Conservation (phyloP, 1,140 invertebrate species). For the Camponotus vicinus region DNA sequence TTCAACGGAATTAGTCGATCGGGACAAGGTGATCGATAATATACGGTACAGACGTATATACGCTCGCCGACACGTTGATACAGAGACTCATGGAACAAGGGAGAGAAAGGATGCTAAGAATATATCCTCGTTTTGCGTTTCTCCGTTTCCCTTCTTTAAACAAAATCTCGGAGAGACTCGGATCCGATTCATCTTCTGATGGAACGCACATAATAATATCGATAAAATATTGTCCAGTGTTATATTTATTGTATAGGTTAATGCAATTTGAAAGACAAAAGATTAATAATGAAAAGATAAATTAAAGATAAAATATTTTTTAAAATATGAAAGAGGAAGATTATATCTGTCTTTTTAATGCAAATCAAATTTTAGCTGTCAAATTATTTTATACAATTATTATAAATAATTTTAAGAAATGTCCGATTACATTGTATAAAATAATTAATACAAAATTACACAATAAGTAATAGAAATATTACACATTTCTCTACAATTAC, state of each 20-base stretch:
- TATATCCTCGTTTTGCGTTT: neutral
- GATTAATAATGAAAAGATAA: neutral
- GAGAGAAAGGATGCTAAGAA: conserved; percentile 5
- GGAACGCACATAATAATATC: neutral
- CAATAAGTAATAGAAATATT: no score
- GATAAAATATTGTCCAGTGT: neutral
- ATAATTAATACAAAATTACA: no score
- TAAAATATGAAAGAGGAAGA: no score
- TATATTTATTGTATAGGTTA: neutral
- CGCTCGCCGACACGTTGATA: conserved; percentile 3
- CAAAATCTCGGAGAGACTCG: neutral
- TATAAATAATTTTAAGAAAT: no score
- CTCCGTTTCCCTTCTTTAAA: neutral
- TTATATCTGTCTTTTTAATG: no score
- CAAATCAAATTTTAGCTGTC: no score
- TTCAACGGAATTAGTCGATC: conserved; percentile 71
- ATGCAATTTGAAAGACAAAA: neutral
- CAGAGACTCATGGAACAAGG: neutral
- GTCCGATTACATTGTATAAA: no score
- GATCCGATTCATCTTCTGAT: neutral
- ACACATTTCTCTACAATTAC: no score
- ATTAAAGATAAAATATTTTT: neutral
- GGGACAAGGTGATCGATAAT: conserved; percentile 49
- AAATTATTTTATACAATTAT: no score
- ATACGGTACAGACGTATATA: conserved; percentile 22